Evolutionary conservation across 2,113 vertebrate species (phyloP), one percentile per base, ranked within the genome.

Genomic region (Trichomycterus rosablanca): DNA sequence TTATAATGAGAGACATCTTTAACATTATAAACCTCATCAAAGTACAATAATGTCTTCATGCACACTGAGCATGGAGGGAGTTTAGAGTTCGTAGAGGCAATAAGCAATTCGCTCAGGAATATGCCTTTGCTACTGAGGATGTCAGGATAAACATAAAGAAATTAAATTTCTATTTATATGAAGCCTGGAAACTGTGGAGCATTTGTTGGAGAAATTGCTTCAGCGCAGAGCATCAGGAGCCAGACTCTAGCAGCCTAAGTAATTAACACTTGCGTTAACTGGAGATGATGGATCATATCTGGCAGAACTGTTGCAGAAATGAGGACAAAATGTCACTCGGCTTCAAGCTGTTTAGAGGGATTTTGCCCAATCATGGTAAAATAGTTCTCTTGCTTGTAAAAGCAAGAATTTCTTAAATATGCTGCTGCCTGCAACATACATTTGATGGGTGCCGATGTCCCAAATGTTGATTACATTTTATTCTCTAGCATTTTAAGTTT

Each of bases 81-180:
- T 81, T 84, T 83, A 80, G 67, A 88, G 82, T 68, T 73, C 75
- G 83, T 74, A 81, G 69, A 83, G 74, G 86, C 82, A 83, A 66
- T 85, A 84, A 86, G 82, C 79, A 48, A 62, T 46, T 61, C 35
- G 73, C 78, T 75, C 78, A 45, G 76, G 74, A 80, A 83, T 78
- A 73, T 83, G 78, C 76, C 82, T 83, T 78, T 80, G 79, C 81
- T 77, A 74, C 78, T 73, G 76, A 79, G 80, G 74, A 84, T 82
- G 82, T 83, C 81, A 84, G 78, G 78, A 85, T 78, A 86, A 87
- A 88, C 85, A 87, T 76, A 79, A 79, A 84, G 70, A 88, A 84
- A 88, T 89, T 84, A 89, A 84, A 87, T 87, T 85, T 88, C 86
- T 88, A 87, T 89, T 89, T 85, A 84, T 88, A 85, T 57, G 77